Conservation (phyloP, 2,888 invertebrate genomes). For the Mallateleia sp. region DNA sequence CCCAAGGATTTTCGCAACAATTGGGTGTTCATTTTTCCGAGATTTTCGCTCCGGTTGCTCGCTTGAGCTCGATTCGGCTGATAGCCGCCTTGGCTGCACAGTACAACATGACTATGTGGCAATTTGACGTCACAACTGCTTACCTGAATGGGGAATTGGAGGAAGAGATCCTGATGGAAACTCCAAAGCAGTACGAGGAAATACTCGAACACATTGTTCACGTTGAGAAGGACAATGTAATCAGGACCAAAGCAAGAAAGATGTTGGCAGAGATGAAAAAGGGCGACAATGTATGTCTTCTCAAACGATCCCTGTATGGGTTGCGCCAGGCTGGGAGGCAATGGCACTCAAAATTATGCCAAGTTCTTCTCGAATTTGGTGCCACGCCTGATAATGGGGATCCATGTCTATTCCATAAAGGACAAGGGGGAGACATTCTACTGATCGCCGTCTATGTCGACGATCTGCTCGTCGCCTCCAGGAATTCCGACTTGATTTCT, state of each 20-base stretch:
- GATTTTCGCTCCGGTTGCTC: slow-evolving; percentile 12
- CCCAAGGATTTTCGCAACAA: slow-evolving; percentile 20
- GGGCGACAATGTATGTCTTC: background rate
- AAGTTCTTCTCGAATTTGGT: background rate
- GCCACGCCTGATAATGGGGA: background rate
- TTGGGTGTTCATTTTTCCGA: slow-evolving; percentile 6
- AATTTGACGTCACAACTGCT: slow-evolving; percentile 10
- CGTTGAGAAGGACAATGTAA: background rate
- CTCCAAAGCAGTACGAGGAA: slow-evolving; percentile 11
- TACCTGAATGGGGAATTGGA: slow-evolving; percentile 25
- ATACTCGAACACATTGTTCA: background rate
- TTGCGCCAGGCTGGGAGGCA: slow-evolving; percentile 13
- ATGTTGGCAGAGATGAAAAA: slow-evolving; percentile 26
- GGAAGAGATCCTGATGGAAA: slow-evolving; percentile 28
- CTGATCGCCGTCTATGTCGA: slow-evolving; percentile 19
- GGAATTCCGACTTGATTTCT: background rate
- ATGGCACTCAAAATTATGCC: background rate
- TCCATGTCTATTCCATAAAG: slow-evolving; percentile 6
- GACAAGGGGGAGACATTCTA: background rate
- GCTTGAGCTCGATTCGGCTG: slow-evolving; percentile 15
- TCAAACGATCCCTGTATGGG: too few relatives aligned
- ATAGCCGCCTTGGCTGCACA: slow-evolving; percentile 12
- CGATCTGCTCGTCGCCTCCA: background rate
- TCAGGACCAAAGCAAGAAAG: background rate
- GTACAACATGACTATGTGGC: background rate